Base-by-base conservation (phyloP, 2,888 invertebrate genomes). In the Anoplius nigerrimus region DNA sequence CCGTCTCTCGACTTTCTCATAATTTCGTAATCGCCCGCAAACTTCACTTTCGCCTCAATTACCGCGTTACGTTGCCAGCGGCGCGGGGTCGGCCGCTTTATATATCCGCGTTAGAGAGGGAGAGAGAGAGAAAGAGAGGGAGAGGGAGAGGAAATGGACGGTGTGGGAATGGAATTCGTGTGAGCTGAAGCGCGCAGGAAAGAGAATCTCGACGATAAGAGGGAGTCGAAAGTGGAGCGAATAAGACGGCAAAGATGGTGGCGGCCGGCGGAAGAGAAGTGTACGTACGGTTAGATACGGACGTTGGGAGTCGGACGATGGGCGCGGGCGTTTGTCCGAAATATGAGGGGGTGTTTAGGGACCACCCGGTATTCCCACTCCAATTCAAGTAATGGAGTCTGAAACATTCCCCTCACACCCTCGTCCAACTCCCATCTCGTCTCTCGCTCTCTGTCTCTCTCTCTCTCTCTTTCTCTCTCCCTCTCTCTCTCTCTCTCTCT, bases 351-450 rank as follows among this genome's bases (percentile, higher is more conserved):
- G 75, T 81, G 84, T 80, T 83, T 70, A 76, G 87, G 83, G 87
- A 86, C 81, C 81, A 69, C 71, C 75, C 65, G 63, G 67, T 86
- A 87, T 85, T 87, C 85, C 87, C 86, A 85, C 82, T 83, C 76
- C 86, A 87, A 87, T 87, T 83, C 84, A 72, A 84, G 85, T 86
- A 86, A 87, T 86, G 86, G 86, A 86, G 84, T 83, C 85, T 79
- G 82, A 86, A 87, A 86, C 84, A 86, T 86, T 83, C 72, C 71
- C 69, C 78, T 78, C 77, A 74, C 76, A 72, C 74, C 43, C 55
- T 57, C 48, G 53, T n/a, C 48, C 34, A 51, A 55, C 45, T 43
- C 22, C 46, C 65, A 20, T 69, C 58, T 60, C 65, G 5, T 70
- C 66, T 52, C 21, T 0, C 42, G 16, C 63, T 21, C 42, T 56